These are phyloP conservation scores for Ifrita kowaldi DNA, from an alignment of 2,113 vertebrate species.

Conservation along the genomic window DNA sequence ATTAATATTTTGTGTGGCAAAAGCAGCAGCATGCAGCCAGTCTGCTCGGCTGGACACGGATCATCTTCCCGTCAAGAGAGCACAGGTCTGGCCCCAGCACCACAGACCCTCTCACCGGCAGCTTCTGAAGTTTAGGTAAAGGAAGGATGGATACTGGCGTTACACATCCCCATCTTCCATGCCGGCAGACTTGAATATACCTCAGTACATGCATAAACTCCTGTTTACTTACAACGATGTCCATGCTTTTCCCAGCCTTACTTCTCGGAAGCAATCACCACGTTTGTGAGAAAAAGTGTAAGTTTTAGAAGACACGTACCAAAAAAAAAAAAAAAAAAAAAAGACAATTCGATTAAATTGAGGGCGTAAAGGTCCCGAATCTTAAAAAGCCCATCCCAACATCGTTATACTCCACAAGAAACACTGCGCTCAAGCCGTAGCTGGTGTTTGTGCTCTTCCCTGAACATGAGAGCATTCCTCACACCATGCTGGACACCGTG, in stretches of 20 bases:
- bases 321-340: neutral
- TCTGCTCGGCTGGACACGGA: fast-evolving
- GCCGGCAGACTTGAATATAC: neutral
- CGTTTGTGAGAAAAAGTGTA: fast-evolving
- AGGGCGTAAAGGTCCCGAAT: neutral
- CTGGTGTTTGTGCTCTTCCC: conserved; percentile 16
- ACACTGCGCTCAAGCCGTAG: neutral
- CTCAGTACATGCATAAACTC: neutral
- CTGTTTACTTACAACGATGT: neutral
- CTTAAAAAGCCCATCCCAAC: neutral
- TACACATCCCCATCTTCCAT: fast-evolving
- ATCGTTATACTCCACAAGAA: neutral
- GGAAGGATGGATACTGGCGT: no score
- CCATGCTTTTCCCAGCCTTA: neutral
- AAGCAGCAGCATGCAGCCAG: neutral
- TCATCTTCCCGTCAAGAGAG: neutral
- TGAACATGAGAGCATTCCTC: conserved; percentile 49
- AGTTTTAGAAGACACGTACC: neutral
- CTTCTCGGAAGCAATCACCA: neutral
- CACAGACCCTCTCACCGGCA: neutral
- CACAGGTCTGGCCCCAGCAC: neutral
- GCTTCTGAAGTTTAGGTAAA: neutral
- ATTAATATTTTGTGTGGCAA: fast-evolving
- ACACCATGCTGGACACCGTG: conserved; percentile 41
- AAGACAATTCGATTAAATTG: neutral